Conservation (phyloP, 2,113 vertebrate genomes). For the Halcyon malimbica region DNA sequence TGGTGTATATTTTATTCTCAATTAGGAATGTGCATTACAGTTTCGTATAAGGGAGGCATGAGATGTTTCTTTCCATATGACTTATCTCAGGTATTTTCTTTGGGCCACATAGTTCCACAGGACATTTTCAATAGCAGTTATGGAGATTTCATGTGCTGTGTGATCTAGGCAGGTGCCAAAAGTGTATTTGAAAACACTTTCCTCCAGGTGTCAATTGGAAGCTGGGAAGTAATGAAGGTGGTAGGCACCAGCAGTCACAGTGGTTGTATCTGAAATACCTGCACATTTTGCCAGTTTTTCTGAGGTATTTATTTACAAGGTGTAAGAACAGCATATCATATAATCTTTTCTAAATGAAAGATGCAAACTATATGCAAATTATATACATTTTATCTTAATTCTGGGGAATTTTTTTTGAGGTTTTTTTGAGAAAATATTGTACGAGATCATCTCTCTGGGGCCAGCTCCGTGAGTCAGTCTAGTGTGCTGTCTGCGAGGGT, state of each 20-base stretch:
- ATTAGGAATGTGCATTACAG: neutral
- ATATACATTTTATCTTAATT: neutral
- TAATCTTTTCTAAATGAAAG: neutral
- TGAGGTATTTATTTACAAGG: neutral
- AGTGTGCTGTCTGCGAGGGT: neutral
- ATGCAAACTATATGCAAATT: neutral
- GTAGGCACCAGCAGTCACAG: neutral
- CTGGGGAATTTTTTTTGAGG: neutral
- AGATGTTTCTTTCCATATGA: neutral
- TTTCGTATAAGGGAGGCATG: neutral
- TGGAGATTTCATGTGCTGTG: neutral
- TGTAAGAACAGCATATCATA: neutral
- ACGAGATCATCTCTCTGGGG: neutral
- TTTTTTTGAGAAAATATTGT: neutral
- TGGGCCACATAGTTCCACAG: too few relatives aligned
- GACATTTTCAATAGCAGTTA: neutral
- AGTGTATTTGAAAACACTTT: neutral
- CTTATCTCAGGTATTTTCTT: neutral
- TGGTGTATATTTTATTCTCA: neutral
- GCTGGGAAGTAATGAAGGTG: neutral
- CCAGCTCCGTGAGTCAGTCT: neutral
- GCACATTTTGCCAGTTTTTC: neutral
- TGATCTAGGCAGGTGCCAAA: neutral
- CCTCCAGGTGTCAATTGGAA: neutral
- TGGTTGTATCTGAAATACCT: neutral